These are phyloP conservation scores for Musca vetustissima DNA, from an alignment of 1,140 invertebrate species.

Conservation along the genomic window DNA sequence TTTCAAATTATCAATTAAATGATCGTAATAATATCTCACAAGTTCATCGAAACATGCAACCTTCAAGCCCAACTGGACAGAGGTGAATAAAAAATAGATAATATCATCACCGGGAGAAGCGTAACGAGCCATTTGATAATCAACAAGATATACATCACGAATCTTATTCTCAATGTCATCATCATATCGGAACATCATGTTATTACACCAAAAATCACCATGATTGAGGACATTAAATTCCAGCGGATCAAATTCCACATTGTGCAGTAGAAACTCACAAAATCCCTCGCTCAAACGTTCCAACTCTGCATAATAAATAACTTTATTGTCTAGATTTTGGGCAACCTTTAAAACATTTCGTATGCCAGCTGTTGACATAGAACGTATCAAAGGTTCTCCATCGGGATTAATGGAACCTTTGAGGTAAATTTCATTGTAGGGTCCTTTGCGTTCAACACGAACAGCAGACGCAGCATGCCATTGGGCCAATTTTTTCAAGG, in stretches of 20 bases:
- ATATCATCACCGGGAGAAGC: constrained; percentile 44
- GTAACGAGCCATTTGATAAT: constrained; percentile 47
- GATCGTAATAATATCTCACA: constrained; percentile 41
- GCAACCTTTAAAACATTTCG: constrained; percentile 34
- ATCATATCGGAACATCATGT: constrained; percentile 62
- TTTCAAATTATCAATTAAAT: constrained; percentile 31
- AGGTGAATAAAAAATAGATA: constrained; percentile 42
- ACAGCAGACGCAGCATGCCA: constrained; percentile 58
- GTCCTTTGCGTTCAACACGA: constrained; percentile 31
- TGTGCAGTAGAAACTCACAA: constrained; percentile 7
- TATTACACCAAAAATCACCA: constrained; percentile 69
- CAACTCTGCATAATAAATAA: neutral
- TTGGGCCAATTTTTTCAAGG: constrained; percentile 59
- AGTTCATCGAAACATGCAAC: constrained; percentile 31
- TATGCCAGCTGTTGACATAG: constrained; percentile 28
- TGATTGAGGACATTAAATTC: constrained; percentile 66
- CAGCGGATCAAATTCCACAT: neutral
- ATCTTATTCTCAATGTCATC: constrained; percentile 37
- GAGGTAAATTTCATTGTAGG: constrained; percentile 29
- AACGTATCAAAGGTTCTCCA: constrained; percentile 25
- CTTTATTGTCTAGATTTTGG: constrained; percentile 36
- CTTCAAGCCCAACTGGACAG: constrained; percentile 29
- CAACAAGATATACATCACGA: constrained; percentile 36
- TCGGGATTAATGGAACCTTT: constrained; percentile 33
- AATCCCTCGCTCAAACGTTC: neutral